Evolutionary conservation across 2,888 invertebrate species (phyloP).

Genomic region (Cataglyphis cursor): DNA sequence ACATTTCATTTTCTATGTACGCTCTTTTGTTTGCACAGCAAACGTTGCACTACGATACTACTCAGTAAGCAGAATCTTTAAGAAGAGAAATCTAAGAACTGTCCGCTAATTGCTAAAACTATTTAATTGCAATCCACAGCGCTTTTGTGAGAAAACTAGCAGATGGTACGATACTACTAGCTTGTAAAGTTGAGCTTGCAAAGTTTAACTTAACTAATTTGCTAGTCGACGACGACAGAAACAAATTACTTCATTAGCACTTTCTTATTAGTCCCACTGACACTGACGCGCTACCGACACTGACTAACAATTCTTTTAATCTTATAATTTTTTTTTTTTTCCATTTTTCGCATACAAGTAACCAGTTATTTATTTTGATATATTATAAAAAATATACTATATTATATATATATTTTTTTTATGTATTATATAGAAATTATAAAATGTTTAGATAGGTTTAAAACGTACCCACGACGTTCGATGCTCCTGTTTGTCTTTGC

Average conservation of each 20-base stretch:
- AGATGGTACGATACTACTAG: constrained; percentile 45
- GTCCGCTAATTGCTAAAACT: constrained; percentile 53
- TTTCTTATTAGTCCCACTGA: neutral
- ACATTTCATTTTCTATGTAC: neutral
- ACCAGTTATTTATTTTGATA: neutral
- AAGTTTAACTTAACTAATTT: constrained; percentile 32
- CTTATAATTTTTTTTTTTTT: neutral
- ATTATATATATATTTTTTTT: too few relatives aligned
- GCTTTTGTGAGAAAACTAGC: constrained; percentile 50
- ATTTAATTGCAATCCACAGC: constrained; percentile 49
- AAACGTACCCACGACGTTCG: constrained; percentile 83
- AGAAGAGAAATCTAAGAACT: constrained; percentile 35
- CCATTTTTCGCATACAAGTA: neutral
- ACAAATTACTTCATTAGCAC: constrained; percentile 45
- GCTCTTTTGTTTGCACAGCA: neutral
- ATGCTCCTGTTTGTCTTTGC: constrained; percentile 83
- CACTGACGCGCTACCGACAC: neutral
- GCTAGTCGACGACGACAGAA: constrained; percentile 32
- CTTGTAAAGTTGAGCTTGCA: constrained; percentile 19
- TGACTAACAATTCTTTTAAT: neutral
- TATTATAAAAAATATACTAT: too few relatives aligned
- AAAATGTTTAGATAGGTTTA: neutral
- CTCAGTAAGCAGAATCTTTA: constrained; percentile 17
- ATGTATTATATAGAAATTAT: too few relatives aligned
- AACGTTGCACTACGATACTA: neutral